Conservation (phyloP, 2,113 vertebrate genomes). For the Okapia johnstoni region DNA sequence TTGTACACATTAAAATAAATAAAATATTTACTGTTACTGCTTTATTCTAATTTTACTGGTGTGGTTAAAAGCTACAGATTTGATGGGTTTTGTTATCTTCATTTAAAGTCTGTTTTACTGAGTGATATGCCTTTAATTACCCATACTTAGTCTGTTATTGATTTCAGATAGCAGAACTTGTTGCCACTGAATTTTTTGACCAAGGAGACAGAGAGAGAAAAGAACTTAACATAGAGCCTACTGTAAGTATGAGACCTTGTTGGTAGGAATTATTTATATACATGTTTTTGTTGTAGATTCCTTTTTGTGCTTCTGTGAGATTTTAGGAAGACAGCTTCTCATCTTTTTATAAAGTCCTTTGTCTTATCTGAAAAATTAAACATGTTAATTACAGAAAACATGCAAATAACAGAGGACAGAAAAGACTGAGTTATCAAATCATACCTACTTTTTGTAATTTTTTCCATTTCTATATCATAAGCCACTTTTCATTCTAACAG, state of each 20-base stretch:
- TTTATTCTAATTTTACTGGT: neutral
- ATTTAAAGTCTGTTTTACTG: neutral
- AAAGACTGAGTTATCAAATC: neutral
- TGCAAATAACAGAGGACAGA: neutral
- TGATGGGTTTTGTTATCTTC: neutral
- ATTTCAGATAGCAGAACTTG: conserved; percentile 94
- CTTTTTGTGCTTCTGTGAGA: neutral
- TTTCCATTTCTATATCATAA: neutral
- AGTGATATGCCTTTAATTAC: neutral
- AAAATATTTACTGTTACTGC: neutral
- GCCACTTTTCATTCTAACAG: neutral
- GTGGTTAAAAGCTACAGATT: neutral
- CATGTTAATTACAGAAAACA: neutral
- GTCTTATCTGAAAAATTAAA: neutral
- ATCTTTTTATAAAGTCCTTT: neutral
- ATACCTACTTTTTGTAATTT: neutral
- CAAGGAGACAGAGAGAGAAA: conserved; percentile 96
- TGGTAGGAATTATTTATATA: neutral
- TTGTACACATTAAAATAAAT: neutral
- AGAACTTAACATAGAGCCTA: conserved; percentile 96
- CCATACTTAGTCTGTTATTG: neutral
- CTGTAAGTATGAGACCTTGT: conserved; percentile 82
- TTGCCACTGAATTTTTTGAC: conserved; percentile 97
- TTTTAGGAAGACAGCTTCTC: neutral
- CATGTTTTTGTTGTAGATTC: neutral